Conservation (phyloP, 2,797 vertebrate genomes). For the Crenichthys baileyi region DNA sequence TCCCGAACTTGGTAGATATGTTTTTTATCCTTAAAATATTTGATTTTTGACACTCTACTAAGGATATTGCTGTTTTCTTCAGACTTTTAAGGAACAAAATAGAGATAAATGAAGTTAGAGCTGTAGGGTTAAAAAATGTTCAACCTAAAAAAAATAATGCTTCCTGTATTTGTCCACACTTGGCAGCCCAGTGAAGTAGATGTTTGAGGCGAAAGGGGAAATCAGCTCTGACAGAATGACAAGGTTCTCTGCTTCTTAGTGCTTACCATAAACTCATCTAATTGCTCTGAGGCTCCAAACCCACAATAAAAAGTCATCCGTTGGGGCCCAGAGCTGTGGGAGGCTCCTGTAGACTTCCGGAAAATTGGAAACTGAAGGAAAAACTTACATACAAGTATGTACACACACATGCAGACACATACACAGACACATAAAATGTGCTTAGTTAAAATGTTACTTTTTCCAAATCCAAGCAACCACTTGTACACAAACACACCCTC, state of each 20-base stretch:
- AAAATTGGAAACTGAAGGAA: conserved; percentile 54
- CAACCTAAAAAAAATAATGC: background rate
- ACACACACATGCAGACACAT: conserved; percentile 6
- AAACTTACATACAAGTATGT: background rate
- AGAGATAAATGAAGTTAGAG: conserved; percentile 50
- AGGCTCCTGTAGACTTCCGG: conserved; percentile 72
- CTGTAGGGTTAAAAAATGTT: conserved; percentile 34
- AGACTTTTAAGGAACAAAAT: conserved; percentile 41
- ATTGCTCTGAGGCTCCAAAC: conserved; percentile 76
- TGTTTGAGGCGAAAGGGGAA: conserved; percentile 63
- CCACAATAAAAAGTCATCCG: conserved; percentile 77
- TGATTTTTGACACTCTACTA: background rate
- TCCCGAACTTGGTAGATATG: too few relatives aligned
- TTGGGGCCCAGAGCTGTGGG: conserved; percentile 65
- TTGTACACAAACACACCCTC: conserved; percentile 25
- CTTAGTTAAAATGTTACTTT: conserved; percentile 9
- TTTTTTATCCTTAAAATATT: background rate
- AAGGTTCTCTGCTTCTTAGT: conserved; percentile 72
- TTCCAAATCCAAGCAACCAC: background rate
- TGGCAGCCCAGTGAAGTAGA: conserved; percentile 61
- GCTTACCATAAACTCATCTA: conserved; percentile 81
- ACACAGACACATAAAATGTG: conserved; percentile 17
- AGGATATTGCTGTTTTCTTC: conserved; percentile 23
- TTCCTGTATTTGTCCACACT: conserved; percentile 52
- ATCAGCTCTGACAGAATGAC: conserved; percentile 78